Evolutionary conservation across 2,113 vertebrate genomes (phyloP), one percentile per base, ranked within the genome.

Genomic region (Dolichallabes microphthalmus): DNA sequence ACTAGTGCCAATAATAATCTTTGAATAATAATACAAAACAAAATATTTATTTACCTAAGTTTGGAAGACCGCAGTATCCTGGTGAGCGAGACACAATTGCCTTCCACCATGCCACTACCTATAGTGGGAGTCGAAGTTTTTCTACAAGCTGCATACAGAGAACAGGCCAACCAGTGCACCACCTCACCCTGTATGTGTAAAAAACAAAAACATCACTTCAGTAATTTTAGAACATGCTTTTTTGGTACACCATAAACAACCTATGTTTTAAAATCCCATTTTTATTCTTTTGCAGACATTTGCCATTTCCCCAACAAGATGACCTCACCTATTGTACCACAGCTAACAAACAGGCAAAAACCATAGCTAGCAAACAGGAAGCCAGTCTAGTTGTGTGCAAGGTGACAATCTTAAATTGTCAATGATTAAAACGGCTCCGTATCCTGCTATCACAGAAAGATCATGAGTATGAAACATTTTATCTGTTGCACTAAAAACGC

Each of bases 51-150:
- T 84, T 91, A 99, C 98, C 98, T 99, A 88, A 99, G 94, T 86
- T 97, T 96, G 60, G 97, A 94, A 1, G 96, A 97, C 81, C 97
- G 96, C 5, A 99, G 95, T 92, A 99, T 98, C 91, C 97, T 95
- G 27, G 98, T 99, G 85, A 99, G 95, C 14, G 98, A 99, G 60
- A 99, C 98, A 58, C 97, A 96, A 91, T 99, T 99, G 73, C 98
- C 98, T 91, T 99, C 97, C 96, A 98, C 97, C 87, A 96, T 85
- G 0, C 97, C 97, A 91, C 95, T 96, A 2, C 97, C 98, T 87
- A 99, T 96, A 0, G 98, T 99, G 85, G 97, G 98, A 81, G 96
- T 96, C 74, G 94, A 94, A 60, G 96, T 95, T 91, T 96, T 97
- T 83, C 98, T 96, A 84, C 98, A 99, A 86, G 97, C 97, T 0